Evolutionary conservation across 1,140 invertebrate species (phyloP), one percentile per base, ranked within the genome.

Genomic region (Acromyrmex echinatior): DNA sequence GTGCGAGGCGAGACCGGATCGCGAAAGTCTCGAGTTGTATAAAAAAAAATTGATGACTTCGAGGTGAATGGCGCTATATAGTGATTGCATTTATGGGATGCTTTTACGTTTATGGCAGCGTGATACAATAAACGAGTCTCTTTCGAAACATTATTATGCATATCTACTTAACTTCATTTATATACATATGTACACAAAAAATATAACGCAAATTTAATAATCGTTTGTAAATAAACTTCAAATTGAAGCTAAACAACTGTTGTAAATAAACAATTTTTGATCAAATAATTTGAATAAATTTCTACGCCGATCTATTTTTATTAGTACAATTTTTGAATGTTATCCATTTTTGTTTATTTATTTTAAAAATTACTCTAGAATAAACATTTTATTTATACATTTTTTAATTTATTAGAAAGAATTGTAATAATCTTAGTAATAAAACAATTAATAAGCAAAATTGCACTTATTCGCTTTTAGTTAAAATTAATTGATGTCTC

Each of bases 11-110:
- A 18, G 56, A 51, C 63, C 35, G 49, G 39, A 68, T 3, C 53
- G 66, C 31, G 66, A 82, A 62, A 74, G 80, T 68, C 35, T 58
- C 79, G 65, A 16, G 0, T 16, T 31, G 45, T n/a, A 63, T n/a
- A 68, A 84, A 84, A 51, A 51, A 77, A 84, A 84, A 60, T 84
- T 86, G 78, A 70, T 70, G 63, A 63, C 70, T 74, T 51, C 28
- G 56, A 76, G 14, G 70, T 84, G 80, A 84, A 84, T 76, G 80
- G 56, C 31, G 80, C 74, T 82, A 62, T 58, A 71, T 51, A 74
- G 45, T 84, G 58, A 84, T 70, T 31, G 58, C 14, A 58, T 51
- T 74, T 84, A 82, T 62, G 70, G 5, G 18, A 74, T 31, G 56
- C 25, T 18, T 82, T 74, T 28, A 28, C 25, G 9, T 82, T 82